phyloP scores from a whole-genome alignment of 2,888 invertebrate genomes.

The Calliopum simillimum region DNA sequence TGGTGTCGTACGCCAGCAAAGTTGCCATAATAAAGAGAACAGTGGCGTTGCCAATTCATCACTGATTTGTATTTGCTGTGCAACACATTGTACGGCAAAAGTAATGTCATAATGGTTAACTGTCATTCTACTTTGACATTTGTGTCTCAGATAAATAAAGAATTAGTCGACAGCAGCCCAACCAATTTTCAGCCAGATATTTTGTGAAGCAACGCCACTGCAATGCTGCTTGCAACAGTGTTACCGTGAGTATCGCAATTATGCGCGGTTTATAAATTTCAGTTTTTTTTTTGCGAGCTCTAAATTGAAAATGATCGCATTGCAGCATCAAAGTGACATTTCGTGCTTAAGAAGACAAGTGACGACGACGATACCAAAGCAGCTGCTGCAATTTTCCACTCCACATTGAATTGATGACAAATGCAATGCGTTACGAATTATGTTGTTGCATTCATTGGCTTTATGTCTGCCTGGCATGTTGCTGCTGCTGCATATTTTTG shows the following conservation, averaged over 20 bases:
- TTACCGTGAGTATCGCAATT: neutral
- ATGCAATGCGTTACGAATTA: conserved; percentile 6
- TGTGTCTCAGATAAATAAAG: no score
- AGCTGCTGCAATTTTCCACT: neutral
- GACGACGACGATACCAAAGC: neutral
- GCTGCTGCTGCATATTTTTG: conserved; percentile 8
- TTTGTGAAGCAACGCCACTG: neutral
- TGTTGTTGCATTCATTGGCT: neutral
- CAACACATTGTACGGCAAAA: no score
- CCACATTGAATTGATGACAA: conserved; percentile 2
- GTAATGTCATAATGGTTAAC: no score
- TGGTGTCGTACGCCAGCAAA: no score
- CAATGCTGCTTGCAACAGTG: neutral
- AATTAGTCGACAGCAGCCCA: no score
- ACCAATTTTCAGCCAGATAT: no score
- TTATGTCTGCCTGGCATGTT: no score
- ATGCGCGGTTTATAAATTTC: neutral
- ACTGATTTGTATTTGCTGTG: no score
- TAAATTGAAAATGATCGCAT: neutral
- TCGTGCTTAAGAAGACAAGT: conserved; percentile 3
- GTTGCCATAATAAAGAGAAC: no score
- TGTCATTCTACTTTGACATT: no score
- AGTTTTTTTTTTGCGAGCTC: neutral
- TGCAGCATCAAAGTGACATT: conserved; percentile 3
- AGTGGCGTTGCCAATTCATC: no score